Conservation (phyloP, 2,888 invertebrate genomes). For the Orgyia antiqua region DNA sequence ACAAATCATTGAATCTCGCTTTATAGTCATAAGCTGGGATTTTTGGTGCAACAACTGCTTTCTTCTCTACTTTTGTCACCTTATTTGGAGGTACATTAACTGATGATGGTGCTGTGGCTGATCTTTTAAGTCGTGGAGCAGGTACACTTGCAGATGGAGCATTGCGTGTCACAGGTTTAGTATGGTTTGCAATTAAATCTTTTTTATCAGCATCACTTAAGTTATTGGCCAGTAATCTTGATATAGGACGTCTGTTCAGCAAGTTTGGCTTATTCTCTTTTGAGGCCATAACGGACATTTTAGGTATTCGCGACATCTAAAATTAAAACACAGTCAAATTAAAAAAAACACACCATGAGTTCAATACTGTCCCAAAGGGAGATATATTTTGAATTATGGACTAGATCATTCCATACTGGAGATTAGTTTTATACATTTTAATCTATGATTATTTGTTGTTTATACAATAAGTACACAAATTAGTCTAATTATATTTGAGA, state of each 20-base stretch:
- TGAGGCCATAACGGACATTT: constrained; percentile 48
- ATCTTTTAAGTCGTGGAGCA: constrained; percentile 52
- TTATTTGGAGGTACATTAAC: constrained; percentile 40
- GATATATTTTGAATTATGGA: too few relatives aligned
- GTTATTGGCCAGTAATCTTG: constrained; percentile 46
- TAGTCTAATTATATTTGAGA: too few relatives aligned
- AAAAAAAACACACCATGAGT: too few relatives aligned
- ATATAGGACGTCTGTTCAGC: constrained; percentile 38
- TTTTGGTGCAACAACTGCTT: constrained; percentile 68
- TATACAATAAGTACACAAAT: too few relatives aligned
- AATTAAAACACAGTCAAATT: constrained; percentile 18
- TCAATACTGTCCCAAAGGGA: too few relatives aligned
- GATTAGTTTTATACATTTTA: too few relatives aligned
- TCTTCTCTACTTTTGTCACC: constrained; percentile 55
- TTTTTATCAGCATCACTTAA: constrained; percentile 66
- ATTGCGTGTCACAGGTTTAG: constrained; percentile 43
- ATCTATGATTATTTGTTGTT: too few relatives aligned
- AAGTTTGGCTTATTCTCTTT: constrained; percentile 62
- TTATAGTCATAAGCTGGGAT: constrained; percentile 82
- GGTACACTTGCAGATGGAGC: constrained; percentile 32
- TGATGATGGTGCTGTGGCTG: constrained; percentile 52
- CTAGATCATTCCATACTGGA: too few relatives aligned
- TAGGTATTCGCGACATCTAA: constrained; percentile 72
- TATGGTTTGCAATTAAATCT: constrained; percentile 57
- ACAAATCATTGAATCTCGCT: constrained; percentile 79